A percentile compares a stretch with the other conserved stretches of the same genome.
These are phyloP conservation scores for Drosophila varians DNA, from an alignment of 1,140 invertebrate species.

Conservation along the genomic window DNA sequence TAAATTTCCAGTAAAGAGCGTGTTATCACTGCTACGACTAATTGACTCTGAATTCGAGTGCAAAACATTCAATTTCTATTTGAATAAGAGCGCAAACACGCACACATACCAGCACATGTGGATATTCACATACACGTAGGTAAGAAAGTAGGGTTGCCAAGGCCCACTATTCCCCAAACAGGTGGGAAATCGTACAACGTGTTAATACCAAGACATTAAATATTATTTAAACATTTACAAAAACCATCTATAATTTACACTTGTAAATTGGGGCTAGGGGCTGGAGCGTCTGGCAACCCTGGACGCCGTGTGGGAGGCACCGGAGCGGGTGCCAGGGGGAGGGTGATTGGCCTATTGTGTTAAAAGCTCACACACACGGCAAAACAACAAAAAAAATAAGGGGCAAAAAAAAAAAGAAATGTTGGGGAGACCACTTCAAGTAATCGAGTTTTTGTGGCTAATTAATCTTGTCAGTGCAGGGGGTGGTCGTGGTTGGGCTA, in stretches of 20 bases:
- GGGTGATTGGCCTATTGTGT: conserved; percentile 22
- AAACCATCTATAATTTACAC: background rate
- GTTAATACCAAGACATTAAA: background rate
- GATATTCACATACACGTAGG: conserved; percentile 8
- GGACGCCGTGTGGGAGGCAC: conserved; percentile 6
- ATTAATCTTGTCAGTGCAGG: conserved; percentile 18
- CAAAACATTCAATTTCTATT: conserved; percentile 76
- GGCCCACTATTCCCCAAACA: background rate
- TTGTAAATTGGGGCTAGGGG: background rate
- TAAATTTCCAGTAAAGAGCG: conserved; percentile 1
- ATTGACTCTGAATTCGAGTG: conserved; percentile 56
- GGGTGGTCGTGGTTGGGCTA: background rate
- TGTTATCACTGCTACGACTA: conserved; percentile 45
- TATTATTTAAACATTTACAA: background rate
- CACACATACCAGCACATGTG: conserved; percentile 23
- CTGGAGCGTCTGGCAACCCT: conserved; percentile 15
- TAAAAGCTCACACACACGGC: conserved; percentile 13
- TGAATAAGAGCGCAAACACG: conserved; percentile 63
- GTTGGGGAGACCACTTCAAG: conserved; percentile 16
- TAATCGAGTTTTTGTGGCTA: conserved; percentile 31
- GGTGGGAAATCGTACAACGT: background rate
- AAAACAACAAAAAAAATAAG: conserved; percentile 17
- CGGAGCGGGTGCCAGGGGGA: conserved; percentile 10
- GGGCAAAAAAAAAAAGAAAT: conserved; percentile 5
- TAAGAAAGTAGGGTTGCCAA: conserved; percentile 45